Conservation (phyloP, 2,888 invertebrate genomes). For the Scrobipalpa costella region DNA sequence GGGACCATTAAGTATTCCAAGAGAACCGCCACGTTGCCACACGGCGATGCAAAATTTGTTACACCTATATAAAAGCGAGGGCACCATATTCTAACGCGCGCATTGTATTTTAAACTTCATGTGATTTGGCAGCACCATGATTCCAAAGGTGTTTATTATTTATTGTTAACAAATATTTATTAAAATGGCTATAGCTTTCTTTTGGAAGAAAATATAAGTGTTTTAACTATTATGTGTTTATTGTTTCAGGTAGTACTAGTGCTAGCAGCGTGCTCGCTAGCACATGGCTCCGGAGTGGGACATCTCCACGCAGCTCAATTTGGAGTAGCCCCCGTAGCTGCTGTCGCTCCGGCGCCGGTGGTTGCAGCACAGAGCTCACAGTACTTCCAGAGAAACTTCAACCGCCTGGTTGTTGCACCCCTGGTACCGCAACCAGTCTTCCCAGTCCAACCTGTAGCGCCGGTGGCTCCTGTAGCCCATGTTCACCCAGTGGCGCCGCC, state of each 20-base stretch:
- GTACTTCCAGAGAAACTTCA: constrained; percentile 84
- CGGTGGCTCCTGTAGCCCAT: constrained; percentile 40
- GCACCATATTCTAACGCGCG: constrained; percentile 69
- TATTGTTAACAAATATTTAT: not conserved
- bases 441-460: constrained; percentile 38
- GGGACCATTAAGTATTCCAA: constrained; percentile 76
- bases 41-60: constrained; percentile 78
- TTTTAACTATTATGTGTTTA: constrained; percentile 26
- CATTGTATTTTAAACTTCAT: constrained; percentile 69
- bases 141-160: constrained; percentile 53
- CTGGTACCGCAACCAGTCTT: constrained; percentile 40
- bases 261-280: constrained; percentile 50
- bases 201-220: not conserved
- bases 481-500: constrained; percentile 39
- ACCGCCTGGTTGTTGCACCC: constrained; percentile 68
- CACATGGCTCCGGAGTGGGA: constrained; percentile 56
- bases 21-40: constrained; percentile 72
- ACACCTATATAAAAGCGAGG: constrained; percentile 79
- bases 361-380: constrained; percentile 86
- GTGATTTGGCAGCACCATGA: constrained; percentile 58
- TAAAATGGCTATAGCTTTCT: no score
- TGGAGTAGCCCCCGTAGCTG: constrained; percentile 26
- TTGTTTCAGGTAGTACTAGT: constrained; percentile 58
- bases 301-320: constrained; percentile 30
- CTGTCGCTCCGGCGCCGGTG: constrained; percentile 62